A percentile compares a stretch with the other conserved stretches of the same genome.
Evolutionary conservation across 2,888 invertebrate species (phyloP).

Genomic region (Drosophila gaucha): DNA sequence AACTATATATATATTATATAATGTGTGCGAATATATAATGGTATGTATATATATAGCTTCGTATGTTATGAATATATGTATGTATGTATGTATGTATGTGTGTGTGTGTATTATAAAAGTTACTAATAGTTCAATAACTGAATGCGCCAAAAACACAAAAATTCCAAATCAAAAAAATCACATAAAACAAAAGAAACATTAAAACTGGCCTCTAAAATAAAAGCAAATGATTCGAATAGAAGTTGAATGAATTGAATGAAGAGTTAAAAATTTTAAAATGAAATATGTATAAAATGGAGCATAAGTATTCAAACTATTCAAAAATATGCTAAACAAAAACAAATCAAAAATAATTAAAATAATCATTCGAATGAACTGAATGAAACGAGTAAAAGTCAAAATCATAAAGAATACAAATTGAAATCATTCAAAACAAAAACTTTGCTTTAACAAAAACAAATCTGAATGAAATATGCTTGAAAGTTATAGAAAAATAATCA

Average conservation of each 20-base stretch:
- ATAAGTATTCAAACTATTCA: no score
- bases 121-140: constrained; percentile 15
- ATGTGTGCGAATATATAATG: constrained; percentile 30
- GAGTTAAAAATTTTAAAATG: no score
- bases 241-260: not conserved
- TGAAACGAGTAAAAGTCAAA: no score
- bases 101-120: not conserved
- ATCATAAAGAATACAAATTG: no score
- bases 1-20: constrained; percentile 24
- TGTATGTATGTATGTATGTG: not conserved
- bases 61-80: constrained; percentile 3
- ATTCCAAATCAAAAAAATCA: constrained; percentile 55
- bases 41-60: constrained; percentile 4
- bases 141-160: constrained; percentile 8
- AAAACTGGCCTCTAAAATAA: constrained; percentile 8
- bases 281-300: no score
- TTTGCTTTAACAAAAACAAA: no score
- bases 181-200: constrained; percentile 9
- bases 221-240: not conserved
- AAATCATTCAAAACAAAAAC: not conserved
- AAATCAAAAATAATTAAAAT: not conserved
- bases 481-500: not conserved
- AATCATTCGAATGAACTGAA: not conserved
- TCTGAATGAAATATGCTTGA: not conserved
- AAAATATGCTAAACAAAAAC: no score